Conservation (phyloP, 2,888 invertebrate species). For the Heliconius ethilla region DNA sequence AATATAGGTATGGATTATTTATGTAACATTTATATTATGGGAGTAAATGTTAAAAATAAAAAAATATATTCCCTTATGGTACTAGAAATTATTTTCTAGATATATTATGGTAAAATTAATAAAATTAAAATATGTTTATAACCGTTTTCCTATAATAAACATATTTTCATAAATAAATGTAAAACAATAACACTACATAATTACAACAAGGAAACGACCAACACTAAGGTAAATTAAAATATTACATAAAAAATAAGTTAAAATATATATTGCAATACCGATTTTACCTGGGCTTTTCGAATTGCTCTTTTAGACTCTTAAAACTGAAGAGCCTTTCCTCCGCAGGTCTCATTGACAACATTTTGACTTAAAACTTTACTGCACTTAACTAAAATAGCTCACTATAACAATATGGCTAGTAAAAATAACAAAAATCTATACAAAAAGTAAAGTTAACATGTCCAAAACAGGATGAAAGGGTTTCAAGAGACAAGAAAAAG, state of each 20-base stretch:
- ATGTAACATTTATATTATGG: no score
- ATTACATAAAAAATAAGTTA: neutral
- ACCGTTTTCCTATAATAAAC: neutral
- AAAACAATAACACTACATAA: neutral
- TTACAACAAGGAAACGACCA: neutral
- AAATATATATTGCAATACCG: neutral
- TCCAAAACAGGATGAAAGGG: constrained; percentile 18
- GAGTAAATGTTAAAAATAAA: no score
- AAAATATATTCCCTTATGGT: no score
- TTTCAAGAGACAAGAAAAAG: constrained; percentile 5
- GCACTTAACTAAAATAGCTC: constrained; percentile 42
- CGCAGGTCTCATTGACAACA: constrained; percentile 64
- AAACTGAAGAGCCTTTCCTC: constrained; percentile 71
- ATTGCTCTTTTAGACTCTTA: constrained; percentile 70
- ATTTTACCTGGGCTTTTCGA: constrained; percentile 70
- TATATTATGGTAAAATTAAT: no score
- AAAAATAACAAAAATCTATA: constrained; percentile 27
- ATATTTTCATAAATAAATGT: neutral
- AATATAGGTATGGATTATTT: no score
- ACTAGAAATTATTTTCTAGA: no score
- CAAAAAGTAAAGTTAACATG: constrained; percentile 25
- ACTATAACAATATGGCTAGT: constrained; percentile 21
- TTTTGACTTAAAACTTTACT: constrained; percentile 50
- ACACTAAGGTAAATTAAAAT: neutral
- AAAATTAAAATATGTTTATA: no score